Base-by-base conservation (phyloP, 2,113 vertebrate genomes). In the Ifrita kowaldi region DNA sequence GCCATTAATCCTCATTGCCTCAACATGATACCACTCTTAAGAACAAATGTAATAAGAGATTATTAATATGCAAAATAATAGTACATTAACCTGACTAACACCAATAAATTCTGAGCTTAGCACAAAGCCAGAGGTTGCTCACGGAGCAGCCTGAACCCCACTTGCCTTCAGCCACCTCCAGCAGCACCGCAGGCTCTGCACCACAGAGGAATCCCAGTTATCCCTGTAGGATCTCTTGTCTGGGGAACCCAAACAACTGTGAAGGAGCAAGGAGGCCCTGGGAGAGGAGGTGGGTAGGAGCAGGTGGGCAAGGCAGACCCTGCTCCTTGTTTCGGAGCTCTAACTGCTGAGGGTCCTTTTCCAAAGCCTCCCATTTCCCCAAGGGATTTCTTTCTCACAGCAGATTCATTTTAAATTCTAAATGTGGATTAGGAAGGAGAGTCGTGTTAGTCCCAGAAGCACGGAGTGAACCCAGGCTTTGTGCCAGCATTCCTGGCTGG, bases 1-100 rank as follows among this genome's bases (percentile, higher is more conserved):
- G 92, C 90, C 93, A 96, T 97, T 97, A 97, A 97, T 97, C 97
- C 96, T 95, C 60, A 35, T 96, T 95, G 85, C 92, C 60, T 96
- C 89, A 86, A 95, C 87, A 84, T 46, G 96, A 97, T 95, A 97
- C 92, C 92, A 71, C 91, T 90, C 93, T 93, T 94, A 97, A 96
- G 96, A 96, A 95, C 95, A 96, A 92, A 86, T 77, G 91, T 89
- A 97, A 94, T 94, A 89, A 96, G 95, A 83, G 88, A 94, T 93
- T 95, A 96, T 97, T 93, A 97, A 97, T 97, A 96, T 95, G 95
- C 95, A 96, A 83, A 92, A 90, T 52, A 80, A 97, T 42, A 84
- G 59, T 57, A 32, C 70, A 44, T 97, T 96, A 84, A 96, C 91
- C 85, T 56, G 88, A 33, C 78, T 67, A 93, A 87, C 87, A 50